These are phyloP conservation scores for Montipora foliosa DNA, from an alignment of 64 coral and sea anemone genomes.

Conservation along the genomic window DNA sequence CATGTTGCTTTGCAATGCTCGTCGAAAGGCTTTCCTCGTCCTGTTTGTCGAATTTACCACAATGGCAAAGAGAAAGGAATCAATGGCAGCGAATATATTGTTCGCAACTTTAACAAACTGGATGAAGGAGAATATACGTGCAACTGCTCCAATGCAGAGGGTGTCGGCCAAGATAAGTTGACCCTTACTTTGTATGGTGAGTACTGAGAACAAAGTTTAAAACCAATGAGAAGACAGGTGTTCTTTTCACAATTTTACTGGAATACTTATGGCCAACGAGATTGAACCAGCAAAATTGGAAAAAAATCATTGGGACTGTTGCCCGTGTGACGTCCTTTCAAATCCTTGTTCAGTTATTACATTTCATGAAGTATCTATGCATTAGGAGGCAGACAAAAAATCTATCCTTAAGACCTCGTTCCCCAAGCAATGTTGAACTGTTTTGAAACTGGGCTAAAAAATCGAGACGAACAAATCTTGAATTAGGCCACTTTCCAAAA, in stretches of 20 bases:
- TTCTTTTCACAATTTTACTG: too few relatives aligned
- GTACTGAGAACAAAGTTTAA: background rate
- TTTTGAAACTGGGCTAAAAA: too few relatives aligned
- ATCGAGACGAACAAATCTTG: too few relatives aligned
- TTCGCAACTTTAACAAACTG: background rate
- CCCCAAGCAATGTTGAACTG: too few relatives aligned
- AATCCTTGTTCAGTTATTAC: too few relatives aligned
- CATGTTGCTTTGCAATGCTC: constrained; percentile 49
- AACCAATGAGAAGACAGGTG: background rate
- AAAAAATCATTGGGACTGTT: too few relatives aligned
- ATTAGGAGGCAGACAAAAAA: too few relatives aligned
- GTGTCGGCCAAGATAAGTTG: background rate
- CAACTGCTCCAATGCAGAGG: constrained; percentile 40
- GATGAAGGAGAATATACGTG: constrained; percentile 54
- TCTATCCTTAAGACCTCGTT: too few relatives aligned
- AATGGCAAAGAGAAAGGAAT: background rate
- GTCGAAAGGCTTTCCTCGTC: constrained; percentile 40
- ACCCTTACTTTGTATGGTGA: constrained; percentile 45
- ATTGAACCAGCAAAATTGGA: too few relatives aligned
- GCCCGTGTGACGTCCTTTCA: too few relatives aligned
- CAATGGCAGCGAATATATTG: constrained; percentile 6
- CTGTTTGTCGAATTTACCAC: constrained; percentile 50
- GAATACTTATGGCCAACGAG: background rate
- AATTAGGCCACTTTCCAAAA: too few relatives aligned
- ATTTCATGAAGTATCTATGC: too few relatives aligned